Percentiles rank a stretch among this genome's conserved stretches.
These are phyloP conservation scores for Zaprionus camerounensis DNA, from an alignment of 1,140 invertebrate species.

Conservation along the genomic window DNA sequence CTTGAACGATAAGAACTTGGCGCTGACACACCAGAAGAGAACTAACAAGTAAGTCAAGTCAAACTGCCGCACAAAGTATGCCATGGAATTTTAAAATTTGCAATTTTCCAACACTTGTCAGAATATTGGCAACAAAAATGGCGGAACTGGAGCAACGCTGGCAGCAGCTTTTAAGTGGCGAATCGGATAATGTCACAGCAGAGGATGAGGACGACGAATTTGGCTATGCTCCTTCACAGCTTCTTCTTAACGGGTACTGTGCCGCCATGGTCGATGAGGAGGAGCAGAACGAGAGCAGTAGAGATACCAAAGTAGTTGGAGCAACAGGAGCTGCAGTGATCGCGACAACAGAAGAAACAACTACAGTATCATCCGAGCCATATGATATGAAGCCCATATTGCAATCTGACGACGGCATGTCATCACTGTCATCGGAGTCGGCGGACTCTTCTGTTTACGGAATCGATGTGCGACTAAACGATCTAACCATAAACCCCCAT, in stretches of 20 bases:
- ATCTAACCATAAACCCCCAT: slow-evolving; percentile 48
- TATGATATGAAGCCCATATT: slow-evolving; percentile 46
- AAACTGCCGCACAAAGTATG: not conserved
- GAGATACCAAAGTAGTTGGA: slow-evolving; percentile 21
- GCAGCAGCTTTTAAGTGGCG: slow-evolving; percentile 71
- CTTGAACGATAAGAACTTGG: slow-evolving; percentile 93
- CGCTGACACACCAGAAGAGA: slow-evolving; percentile 92
- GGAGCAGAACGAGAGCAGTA: not conserved
- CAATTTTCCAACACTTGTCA: slow-evolving; percentile 42
- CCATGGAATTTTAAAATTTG: not conserved
- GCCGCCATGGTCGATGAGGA: slow-evolving; percentile 85
- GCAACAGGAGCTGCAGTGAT: slow-evolving; percentile 21
- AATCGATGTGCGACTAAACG: slow-evolving; percentile 52
- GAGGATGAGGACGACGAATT: slow-evolving; percentile 57
- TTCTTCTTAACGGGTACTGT: slow-evolving; percentile 86
- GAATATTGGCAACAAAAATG: slow-evolving; percentile 87
- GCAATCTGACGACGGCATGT: slow-evolving; percentile 78
- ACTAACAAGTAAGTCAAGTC: slow-evolving; percentile 88
- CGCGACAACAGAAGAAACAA: slow-evolving; percentile 47
- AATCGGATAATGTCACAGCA: slow-evolving; percentile 40
- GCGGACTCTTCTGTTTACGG: slow-evolving; percentile 79
- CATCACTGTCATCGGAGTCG: slow-evolving; percentile 74
- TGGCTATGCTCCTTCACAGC: slow-evolving; percentile 85
- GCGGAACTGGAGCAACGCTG: slow-evolving; percentile 86
- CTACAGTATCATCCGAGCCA: slow-evolving; percentile 58